Percentiles rank a stretch among this genome's conserved stretches.
Conservation (phyloP, 2,888 invertebrate genomes). For the Cheilosia impressa region DNA sequence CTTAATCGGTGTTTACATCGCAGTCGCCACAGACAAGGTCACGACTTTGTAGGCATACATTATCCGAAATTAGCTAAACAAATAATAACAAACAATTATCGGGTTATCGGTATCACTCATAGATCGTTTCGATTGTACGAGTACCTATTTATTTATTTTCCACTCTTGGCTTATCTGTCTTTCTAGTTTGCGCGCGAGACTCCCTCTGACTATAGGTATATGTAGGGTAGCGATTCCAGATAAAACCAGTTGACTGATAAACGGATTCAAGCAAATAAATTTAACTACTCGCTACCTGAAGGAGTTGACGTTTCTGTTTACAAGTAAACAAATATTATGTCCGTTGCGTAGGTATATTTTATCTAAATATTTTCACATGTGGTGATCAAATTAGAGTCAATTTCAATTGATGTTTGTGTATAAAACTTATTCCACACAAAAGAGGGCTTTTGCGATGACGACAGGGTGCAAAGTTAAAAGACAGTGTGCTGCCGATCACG, state of each 20-base stretch:
- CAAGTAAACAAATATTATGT: too few species aligned
- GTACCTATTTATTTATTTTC: not conserved
- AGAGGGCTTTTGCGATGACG: too few species aligned
- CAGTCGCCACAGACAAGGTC: not conserved
- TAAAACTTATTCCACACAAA: too few species aligned
- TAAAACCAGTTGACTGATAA: not conserved
- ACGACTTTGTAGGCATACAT: not conserved
- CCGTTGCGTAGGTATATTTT: too few species aligned
- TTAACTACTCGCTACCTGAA: too few species aligned
- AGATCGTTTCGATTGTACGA: not conserved
- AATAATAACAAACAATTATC: not conserved
- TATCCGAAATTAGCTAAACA: not conserved
- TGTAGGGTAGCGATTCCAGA: not conserved
- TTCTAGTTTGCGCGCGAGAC: not conserved
- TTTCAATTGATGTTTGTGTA: too few species aligned
- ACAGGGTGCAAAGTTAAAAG: too few species aligned
- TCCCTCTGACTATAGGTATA: not conserved
- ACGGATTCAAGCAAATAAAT: not conserved
- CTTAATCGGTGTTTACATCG: not conserved
- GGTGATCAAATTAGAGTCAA: too few species aligned
- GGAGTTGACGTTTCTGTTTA: not conserved
- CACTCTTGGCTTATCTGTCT: not conserved
- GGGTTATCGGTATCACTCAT: not conserved
- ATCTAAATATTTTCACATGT: too few species aligned
- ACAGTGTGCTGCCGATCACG: too few species aligned